Evolutionary conservation across 2,888 invertebrate genomes (phyloP).

Genomic region (Steromphala cineraria): DNA sequence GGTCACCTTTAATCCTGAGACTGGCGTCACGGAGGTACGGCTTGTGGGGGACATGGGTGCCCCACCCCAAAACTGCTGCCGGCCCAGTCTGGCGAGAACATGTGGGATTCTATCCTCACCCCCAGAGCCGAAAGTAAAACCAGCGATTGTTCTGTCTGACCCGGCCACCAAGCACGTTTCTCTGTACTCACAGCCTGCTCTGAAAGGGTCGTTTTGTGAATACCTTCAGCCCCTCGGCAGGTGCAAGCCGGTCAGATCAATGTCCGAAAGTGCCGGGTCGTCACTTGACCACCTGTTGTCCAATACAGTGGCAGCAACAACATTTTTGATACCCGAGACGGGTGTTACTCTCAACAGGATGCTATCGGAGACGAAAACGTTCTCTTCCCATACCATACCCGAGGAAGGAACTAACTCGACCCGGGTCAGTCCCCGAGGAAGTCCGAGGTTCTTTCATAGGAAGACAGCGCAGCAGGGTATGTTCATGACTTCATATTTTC

Average conservation of each 20-base stretch:
- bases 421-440: background rate
- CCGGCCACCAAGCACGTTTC: background rate
- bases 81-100: background rate
- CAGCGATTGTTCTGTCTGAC: background rate
- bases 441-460: background rate
- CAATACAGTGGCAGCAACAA: background rate
- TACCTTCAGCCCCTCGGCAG: background rate
- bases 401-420: background rate
- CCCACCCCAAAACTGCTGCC: constrained; percentile 3
- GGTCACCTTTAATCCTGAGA: background rate
- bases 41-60: background rate
- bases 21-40: background rate
- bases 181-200: background rate
- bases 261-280: background rate
- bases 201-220: background rate
- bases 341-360: background rate
- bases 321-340: background rate
- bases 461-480: background rate
- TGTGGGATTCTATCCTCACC: background rate
- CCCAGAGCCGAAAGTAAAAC: background rate
- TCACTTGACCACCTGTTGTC: background rate
- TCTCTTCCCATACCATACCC: constrained; percentile 2
- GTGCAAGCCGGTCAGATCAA: background rate
- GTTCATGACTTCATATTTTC: background rate
- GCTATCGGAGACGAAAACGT: background rate